Base-by-base conservation (phyloP, 2,888 invertebrate genomes). In the Leptarthrus brevirostris region DNA sequence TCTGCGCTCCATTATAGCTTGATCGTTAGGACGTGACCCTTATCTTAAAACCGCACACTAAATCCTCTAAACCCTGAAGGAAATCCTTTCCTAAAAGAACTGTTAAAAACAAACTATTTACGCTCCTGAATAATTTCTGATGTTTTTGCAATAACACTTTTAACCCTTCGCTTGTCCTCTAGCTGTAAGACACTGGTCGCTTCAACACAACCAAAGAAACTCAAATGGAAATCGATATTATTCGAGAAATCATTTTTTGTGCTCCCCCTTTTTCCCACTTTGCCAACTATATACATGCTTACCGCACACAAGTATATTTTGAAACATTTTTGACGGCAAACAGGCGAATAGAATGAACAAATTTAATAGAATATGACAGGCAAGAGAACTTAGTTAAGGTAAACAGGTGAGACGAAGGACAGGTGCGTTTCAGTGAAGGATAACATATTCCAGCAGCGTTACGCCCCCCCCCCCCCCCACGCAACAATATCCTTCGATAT, bases 211-310 rank as follows among this genome's bases (percentile, higher is more conserved):
- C 12, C n/a, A 40, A n/a, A 3, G n/a, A 12, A 47, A 66, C 22
- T 26, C 20, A n/a, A 66, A 64, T 47, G 44, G 64, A 12, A 64
- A 66, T 66, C 64, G 64, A 66, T 66, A 47, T 66, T 66, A 66
- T 66, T 44, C 47, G 24, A 66, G 47, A 24, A 66, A 66, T 24
- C 58, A 36, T 30, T 36, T 58, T 58, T 34, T 26, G n/a, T 66
- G 10, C 14, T 47, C 44, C 47, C n/a, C 14, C 1, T 24, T 14
- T 12, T 8, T 12, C 40, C 2, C 8, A n/a, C n/a, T 2, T 36
- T 8, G 10, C 18, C 3, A 34, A 16, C 3, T 6, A 49, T 18
- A 16, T 30, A 34, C 14, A 56, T 24, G 26, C n/a, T 5, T 30
- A n/a, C 2, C 36, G 18, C 52, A 22, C 18, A 18, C 18, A 20